These are phyloP conservation scores for Empidonax alnorum DNA, from an alignment of 2,113 vertebrate genomes.

Conservation along the genomic window DNA sequence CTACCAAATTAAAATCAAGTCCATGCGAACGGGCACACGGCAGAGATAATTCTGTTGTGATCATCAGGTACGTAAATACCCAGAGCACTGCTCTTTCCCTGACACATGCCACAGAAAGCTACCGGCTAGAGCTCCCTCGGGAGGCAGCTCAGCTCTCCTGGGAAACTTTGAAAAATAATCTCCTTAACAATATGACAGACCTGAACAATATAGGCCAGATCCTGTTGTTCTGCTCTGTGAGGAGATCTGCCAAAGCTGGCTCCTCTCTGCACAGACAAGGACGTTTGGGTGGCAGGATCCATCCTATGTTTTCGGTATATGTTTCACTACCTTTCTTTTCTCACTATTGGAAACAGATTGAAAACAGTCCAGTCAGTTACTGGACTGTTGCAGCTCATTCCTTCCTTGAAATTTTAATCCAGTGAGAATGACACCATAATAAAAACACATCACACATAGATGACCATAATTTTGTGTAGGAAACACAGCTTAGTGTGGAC, in stretches of 20 bases:
- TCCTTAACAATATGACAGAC: background rate
- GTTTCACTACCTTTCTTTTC: background rate
- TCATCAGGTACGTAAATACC: constrained; percentile 54
- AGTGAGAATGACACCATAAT: background rate
- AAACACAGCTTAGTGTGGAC: background rate
- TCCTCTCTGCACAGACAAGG: accelerated
- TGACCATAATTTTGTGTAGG: background rate
- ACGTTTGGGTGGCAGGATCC: background rate
- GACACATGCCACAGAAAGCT: constrained; percentile 23
- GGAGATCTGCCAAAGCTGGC: accelerated
- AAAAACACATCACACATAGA: background rate
- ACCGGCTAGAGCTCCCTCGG: background rate
- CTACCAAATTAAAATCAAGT: constrained; percentile 29
- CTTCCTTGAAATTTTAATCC: background rate
- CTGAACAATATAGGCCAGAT: constrained; percentile 37
- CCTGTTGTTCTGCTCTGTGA: background rate
- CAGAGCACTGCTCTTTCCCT: constrained; percentile 34
- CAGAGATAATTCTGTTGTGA: constrained; percentile 24
- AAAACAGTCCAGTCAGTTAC: background rate
- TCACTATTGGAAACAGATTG: background rate
- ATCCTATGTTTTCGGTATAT: background rate
- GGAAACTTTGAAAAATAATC: constrained; percentile 51
- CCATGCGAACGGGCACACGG: background rate
- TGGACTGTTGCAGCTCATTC: background rate
- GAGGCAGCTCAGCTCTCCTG: constrained; percentile 3